phyloP scores from a whole-genome alignment of 1,140 invertebrate genomes.

The Drosophila nigromelanica region DNA sequence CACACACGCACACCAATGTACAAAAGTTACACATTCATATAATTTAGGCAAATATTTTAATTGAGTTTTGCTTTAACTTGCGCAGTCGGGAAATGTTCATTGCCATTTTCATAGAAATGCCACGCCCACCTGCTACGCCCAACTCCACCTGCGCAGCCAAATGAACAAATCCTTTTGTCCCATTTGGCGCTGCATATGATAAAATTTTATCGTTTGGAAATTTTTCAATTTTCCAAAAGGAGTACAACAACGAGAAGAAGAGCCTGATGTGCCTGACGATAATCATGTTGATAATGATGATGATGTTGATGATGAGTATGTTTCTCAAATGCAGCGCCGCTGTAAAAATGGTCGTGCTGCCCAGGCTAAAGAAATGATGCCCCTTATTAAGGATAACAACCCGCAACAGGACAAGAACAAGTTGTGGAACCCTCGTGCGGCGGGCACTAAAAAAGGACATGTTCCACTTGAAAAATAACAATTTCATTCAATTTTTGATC shows the following conservation, averaged over 20 bases:
- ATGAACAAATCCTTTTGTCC: conserved; percentile 23
- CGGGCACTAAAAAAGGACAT: conserved; percentile 68
- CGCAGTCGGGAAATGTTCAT: conserved; percentile 30
- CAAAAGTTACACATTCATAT: conserved; percentile 16
- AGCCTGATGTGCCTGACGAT: not conserved
- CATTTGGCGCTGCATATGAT: conserved; percentile 47
- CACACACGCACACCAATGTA: not conserved
- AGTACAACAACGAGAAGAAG: conserved; percentile 1
- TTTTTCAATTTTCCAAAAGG: conserved; percentile 69
- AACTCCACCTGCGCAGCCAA: conserved; percentile 14
- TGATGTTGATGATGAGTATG: conserved; percentile 16
- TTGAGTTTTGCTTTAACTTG: conserved; percentile 53
- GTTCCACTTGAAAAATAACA: conserved; percentile 82
- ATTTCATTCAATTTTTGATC: conserved; percentile 83
- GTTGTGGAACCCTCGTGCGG: conserved; percentile 11
- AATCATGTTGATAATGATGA: conserved; percentile 11
- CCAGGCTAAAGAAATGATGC: conserved; percentile 25
- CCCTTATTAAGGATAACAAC: conserved; percentile 78
- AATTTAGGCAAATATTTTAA: conserved; percentile 80
- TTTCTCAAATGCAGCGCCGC: conserved; percentile 8
- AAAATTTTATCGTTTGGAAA: conserved; percentile 76
- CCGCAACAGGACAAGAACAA: conserved; percentile 68
- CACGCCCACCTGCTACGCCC: conserved; percentile 37
- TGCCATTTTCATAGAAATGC: conserved; percentile 36
- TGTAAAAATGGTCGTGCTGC: conserved; percentile 17